Evolutionary conservation across 2,888 invertebrate species (phyloP), one percentile per base, ranked within the genome.

Genomic region (Hirtodrosophila trivittata): DNA sequence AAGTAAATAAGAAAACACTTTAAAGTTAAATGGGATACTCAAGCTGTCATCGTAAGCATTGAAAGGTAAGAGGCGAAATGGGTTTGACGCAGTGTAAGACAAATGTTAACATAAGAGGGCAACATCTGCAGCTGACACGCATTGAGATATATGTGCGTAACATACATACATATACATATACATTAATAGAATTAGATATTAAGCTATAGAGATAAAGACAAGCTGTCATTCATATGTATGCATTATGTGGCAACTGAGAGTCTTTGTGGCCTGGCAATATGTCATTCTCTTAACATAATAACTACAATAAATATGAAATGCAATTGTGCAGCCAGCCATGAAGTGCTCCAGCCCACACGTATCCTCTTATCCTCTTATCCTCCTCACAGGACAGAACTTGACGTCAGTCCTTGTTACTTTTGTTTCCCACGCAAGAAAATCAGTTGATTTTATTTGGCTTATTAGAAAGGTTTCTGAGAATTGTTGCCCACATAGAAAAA

Each of bases 61-160:
- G 13, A 41, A 55, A 41, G 18, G 18, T 18, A 33, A 18, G 28
- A 39, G 41, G 16, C 26, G 32, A 28, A 13, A 28, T 5, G 10
- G 7, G 47, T 47, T 52, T 10, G 32, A 52, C 37, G 54, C 59
- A 60, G 50, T 25, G 45, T 37, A 63, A 71, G 51, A 51, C 46
- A 62, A 76, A 56, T 57, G 67, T 60, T 64, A 64, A 49, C 51
- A 42, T 37, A 33, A 33, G 38, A 46, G 38, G 46, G 12, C 7
- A 37, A 9, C 14, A 41, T 41, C 41, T 43, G 38, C 13, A 16
- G 33, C 35, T 58, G 41, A 38, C 49, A 33, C 30, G 35, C 46
- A 60, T 37, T n/a, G 42, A 9, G n/a, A 45, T 14, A 3, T 8
- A 35, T n/a, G n/a, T n/a, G n/a, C n/a, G n/a, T n/a, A 3, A 42